These are phyloP conservation scores for Sardina pilchardus DNA, from an alignment of 2,113 vertebrate genomes.

Conservation along the genomic window DNA sequence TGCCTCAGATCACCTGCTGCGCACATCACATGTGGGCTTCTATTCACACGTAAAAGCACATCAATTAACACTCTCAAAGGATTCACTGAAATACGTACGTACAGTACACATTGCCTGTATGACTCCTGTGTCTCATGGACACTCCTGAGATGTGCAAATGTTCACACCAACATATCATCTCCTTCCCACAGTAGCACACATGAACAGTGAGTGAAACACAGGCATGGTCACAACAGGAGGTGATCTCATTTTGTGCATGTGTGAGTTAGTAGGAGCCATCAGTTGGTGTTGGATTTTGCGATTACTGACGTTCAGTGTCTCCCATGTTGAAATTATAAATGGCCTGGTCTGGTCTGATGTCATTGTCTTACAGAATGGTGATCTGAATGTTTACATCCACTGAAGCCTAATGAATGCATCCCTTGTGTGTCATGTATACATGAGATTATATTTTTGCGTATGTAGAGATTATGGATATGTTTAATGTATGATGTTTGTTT, in stretches of 20 bases:
- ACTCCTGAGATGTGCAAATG: neutral
- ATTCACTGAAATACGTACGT: neutral
- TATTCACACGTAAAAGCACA: too few species aligned
- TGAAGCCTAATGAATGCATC: neutral
- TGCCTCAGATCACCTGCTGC: too few species aligned
- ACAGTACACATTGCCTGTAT: neutral
- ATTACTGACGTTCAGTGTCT: neutral
- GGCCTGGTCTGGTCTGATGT: neutral
- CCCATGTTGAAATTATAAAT: neutral
- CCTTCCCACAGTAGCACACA: neutral
- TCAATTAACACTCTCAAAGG: neutral
- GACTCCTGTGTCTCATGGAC: too few species aligned
- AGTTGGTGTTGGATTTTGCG: neutral
- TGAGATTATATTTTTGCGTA: neutral
- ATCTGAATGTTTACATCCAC: neutral
- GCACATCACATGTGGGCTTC: too few species aligned
- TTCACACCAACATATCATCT: neutral
- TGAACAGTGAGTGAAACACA: neutral
- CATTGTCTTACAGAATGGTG: neutral
- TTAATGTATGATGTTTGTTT: neutral
- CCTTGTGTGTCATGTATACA: neutral
- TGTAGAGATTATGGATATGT: slow-evolving; percentile 7
- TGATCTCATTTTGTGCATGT: neutral
- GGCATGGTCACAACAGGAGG: neutral
- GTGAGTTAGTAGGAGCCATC: neutral